Evolutionary conservation across 2,797 vertebrate genomes (phyloP).

Genomic region (Nannoperca australis): DNA sequence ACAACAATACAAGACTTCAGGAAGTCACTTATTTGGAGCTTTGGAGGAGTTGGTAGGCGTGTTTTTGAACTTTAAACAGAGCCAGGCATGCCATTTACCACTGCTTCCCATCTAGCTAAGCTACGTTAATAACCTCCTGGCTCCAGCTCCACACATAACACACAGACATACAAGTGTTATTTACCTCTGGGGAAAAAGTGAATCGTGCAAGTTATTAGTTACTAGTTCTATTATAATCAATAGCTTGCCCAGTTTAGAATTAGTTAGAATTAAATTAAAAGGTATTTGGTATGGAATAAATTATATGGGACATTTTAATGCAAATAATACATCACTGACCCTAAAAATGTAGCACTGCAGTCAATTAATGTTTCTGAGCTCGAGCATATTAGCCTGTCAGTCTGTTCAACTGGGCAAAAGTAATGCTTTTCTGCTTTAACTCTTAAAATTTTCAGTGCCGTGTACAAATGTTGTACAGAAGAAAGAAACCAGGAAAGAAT

Average conservation of each 20-base stretch:
- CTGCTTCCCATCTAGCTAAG: background rate
- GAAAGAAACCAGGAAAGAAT: constrained; percentile 15
- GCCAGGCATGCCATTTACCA: background rate
- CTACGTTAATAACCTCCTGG: background rate
- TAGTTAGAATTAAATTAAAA: constrained; percentile 8
- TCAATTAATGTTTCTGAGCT: background rate
- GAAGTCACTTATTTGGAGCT: background rate
- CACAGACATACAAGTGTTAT: background rate
- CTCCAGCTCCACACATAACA: background rate
- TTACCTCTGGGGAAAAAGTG: background rate
- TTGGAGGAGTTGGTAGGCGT: background rate
- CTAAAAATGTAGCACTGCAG: background rate
- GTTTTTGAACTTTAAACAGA: background rate
- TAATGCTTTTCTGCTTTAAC: background rate
- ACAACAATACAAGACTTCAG: background rate
- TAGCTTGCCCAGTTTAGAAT: background rate
- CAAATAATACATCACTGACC: constrained; percentile 8
- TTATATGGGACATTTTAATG: background rate
- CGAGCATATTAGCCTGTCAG: background rate
- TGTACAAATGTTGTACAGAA: background rate
- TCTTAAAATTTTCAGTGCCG: background rate
- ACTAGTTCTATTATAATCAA: background rate
- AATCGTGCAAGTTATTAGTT: background rate
- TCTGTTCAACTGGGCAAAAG: background rate
- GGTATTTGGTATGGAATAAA: background rate